Conservation (phyloP, 2,113 vertebrate species). For the Cromileptes altivelis region DNA sequence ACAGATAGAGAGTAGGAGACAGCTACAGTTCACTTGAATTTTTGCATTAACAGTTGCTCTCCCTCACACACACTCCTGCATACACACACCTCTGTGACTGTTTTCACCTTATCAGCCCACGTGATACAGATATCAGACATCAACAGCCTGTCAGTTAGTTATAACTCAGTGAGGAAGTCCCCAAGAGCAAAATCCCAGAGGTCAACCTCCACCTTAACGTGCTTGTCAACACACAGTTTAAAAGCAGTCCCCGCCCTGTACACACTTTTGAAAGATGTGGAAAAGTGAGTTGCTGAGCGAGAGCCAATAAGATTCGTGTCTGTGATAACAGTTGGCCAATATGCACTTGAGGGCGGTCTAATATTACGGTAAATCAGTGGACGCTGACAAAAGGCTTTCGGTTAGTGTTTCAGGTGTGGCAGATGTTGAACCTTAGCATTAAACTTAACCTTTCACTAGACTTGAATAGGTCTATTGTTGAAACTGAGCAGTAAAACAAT, state of each 20-base stretch:
- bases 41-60: not conserved
- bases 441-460: not conserved
- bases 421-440: not conserved
- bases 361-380: not conserved
- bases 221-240: not conserved
- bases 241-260: not conserved
- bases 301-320: conserved; percentile 51
- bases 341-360: not conserved
- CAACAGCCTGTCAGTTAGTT: not conserved
- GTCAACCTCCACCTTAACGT: not conserved
- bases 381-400: not conserved
- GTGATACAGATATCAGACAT: conserved; percentile 13
- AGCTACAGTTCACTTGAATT: conserved; percentile 1
- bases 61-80: not conserved
- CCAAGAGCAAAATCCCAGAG: not conserved
- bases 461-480: not conserved
- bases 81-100: not conserved
- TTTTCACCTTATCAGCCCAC: conserved; percentile 38
- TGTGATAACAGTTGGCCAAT: conserved; percentile 39
- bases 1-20: conserved; percentile 17
- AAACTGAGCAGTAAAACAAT: not conserved
- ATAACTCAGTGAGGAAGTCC: conserved; percentile 1
- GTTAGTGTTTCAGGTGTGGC: conserved; percentile 36
- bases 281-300: not conserved
- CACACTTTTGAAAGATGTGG: conserved; percentile 40